Conservation (phyloP, 2,797 vertebrate species). For the Toxotes lorentzi region DNA sequence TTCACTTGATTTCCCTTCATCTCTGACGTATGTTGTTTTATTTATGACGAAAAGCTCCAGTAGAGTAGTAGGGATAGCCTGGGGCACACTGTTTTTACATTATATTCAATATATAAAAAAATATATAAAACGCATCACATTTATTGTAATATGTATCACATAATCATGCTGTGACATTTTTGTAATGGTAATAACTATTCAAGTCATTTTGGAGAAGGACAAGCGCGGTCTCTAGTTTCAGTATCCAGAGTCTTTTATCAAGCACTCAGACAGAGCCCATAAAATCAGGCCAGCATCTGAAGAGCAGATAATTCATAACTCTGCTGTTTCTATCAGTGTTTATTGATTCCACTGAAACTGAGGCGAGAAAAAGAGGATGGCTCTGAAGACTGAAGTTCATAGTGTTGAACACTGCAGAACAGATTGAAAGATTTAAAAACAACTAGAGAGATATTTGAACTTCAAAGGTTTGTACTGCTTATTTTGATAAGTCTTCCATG, state of each 20-base stretch:
- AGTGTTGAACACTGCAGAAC: background rate
- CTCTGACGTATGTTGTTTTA: constrained; percentile 20
- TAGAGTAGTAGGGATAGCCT: background rate
- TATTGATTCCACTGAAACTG: constrained; percentile 36
- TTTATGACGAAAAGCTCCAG: background rate
- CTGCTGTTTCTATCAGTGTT: constrained; percentile 17
- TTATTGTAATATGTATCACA: constrained; percentile 5
- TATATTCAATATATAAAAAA: constrained; percentile 17
- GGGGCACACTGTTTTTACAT: background rate
- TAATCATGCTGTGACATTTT: constrained; percentile 4
- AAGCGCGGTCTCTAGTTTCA: constrained; percentile 5
- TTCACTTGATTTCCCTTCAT: background rate
- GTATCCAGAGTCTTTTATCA: constrained; percentile 24
- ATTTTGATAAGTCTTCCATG: background rate
- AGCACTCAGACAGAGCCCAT: constrained; percentile 17
- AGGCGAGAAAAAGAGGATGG: constrained; percentile 20
- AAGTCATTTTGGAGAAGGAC: constrained; percentile 14
- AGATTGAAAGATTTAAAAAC: constrained; percentile 14
- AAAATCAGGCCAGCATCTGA: constrained; percentile 22
- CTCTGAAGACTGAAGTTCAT: background rate
- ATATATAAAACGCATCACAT: background rate
- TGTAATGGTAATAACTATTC: background rate
- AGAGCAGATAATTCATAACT: constrained; percentile 32
- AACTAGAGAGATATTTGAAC: background rate
- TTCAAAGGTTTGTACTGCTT: background rate